Percentiles rank a stretch among this genome's conserved stretches.
phyloP scores from a whole-genome alignment of 2,113 vertebrate species.

The Nothobranchius kuhntae region DNA sequence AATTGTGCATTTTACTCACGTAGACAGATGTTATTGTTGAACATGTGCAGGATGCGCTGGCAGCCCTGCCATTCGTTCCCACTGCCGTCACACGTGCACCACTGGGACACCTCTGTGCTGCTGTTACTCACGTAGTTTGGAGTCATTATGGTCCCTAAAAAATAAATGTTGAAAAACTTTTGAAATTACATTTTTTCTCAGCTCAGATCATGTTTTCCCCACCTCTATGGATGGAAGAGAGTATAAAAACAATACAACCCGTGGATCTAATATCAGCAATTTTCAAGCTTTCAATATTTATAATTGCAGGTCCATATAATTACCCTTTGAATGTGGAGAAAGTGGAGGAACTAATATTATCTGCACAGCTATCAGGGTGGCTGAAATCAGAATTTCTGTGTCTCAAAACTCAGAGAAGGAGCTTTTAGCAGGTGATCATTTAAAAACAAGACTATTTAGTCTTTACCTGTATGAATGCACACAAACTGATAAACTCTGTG shows the following conservation, averaged over 20 bases:
- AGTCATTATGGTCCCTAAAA: conserved; percentile 91
- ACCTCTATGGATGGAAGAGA: conserved; percentile 8
- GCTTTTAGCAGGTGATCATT: conserved; percentile 24
- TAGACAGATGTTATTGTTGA: conserved; percentile 89
- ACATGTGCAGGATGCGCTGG: conserved; percentile 85
- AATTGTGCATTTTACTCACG: conserved; percentile 79
- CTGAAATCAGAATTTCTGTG: conserved; percentile 31
- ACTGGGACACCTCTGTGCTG: conserved; percentile 88
- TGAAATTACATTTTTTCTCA: conserved; percentile 16
- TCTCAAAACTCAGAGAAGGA: conserved; percentile 18
- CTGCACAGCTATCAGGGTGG: conserved; percentile 10
- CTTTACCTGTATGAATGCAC: too few species aligned
- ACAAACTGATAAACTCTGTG: conserved; percentile 7
- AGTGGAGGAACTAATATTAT: conserved; percentile 24
- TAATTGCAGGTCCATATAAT: conserved; percentile 47
- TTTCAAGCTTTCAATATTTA: conserved; percentile 36
- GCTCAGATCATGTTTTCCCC: conserved; percentile 19
- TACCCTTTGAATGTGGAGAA: conserved; percentile 23
- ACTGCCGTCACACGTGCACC: conserved; percentile 92
- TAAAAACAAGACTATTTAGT: neutral
- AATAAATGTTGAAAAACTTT: conserved; percentile 8
- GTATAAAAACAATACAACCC: conserved; percentile 19
- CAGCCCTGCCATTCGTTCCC: conserved; percentile 92
- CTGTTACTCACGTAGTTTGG: conserved; percentile 93
- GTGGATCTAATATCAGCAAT: conserved; percentile 23